Conservation (phyloP, 2,113 vertebrate genomes). For the Tragulus kanchil region DNA sequence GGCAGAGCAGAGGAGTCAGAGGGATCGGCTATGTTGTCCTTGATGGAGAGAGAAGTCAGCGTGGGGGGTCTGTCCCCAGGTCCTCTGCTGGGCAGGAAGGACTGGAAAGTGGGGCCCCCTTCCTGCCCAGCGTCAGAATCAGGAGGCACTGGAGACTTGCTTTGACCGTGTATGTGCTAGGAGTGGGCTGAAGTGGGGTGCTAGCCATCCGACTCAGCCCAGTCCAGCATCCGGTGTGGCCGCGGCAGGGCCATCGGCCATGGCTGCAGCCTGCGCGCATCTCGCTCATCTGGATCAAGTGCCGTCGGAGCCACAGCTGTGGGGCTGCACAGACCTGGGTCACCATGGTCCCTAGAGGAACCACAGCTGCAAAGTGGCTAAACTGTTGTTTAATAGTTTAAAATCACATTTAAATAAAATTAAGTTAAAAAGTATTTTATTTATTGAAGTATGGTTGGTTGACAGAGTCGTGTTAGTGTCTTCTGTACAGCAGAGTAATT, state of each 20-base stretch:
- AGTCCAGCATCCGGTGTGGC: rapidly evolving
- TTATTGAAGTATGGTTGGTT: neutral
- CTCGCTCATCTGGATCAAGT: rapidly evolving
- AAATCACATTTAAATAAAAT: neutral
- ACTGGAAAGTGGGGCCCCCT: neutral
- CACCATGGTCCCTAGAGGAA: rapidly evolving
- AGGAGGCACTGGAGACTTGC: too few species aligned
- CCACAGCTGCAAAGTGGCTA: rapidly evolving
- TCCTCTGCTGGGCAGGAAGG: neutral
- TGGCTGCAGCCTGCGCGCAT: rapidly evolving
- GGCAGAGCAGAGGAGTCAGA: neutral
- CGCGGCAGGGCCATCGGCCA: rapidly evolving
- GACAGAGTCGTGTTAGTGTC: neutral
- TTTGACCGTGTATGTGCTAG: neutral
- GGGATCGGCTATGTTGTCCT: neutral
- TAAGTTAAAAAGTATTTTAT: neutral
- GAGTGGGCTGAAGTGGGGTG: too few species aligned
- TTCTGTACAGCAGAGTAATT: neutral
- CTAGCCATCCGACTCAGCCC: rapidly evolving
- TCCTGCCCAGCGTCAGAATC: neutral
- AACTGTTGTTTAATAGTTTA: neutral
- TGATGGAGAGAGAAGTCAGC: neutral
- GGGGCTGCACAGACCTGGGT: rapidly evolving
- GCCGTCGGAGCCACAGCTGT: neutral
- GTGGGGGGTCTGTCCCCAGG: rapidly evolving